phyloP scores from a whole-genome alignment of 2,797 vertebrate genomes.

The Phataginus tricuspis region DNA sequence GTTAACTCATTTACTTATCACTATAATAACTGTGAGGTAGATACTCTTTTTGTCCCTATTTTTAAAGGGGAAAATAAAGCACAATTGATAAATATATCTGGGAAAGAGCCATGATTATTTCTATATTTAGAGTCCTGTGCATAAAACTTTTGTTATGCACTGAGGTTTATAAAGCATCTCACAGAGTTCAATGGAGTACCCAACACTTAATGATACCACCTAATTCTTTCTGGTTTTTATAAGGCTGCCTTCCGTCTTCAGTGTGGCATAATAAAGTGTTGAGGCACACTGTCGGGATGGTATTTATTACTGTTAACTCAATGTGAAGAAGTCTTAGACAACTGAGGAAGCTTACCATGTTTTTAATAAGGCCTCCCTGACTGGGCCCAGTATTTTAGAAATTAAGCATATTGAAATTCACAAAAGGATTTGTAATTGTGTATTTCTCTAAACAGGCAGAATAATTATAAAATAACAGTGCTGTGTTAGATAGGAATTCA shows the following conservation, averaged over 20 bases:
- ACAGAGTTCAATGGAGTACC: neutral
- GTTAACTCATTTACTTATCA: neutral
- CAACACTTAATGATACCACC: neutral
- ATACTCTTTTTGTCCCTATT: neutral
- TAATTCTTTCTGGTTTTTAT: conserved; percentile 16
- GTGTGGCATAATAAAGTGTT: conserved; percentile 33
- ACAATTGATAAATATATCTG: neutral
- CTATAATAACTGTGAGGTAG: neutral
- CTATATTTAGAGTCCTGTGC: neutral
- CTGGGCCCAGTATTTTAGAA: conserved; percentile 41
- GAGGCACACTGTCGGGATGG: neutral
- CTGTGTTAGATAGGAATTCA: neutral
- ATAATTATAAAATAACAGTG: conserved; percentile 15
- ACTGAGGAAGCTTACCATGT: neutral
- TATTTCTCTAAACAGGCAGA: conserved; percentile 50
- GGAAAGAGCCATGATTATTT: neutral
- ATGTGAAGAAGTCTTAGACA: conserved; percentile 22
- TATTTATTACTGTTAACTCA: conserved; percentile 50
- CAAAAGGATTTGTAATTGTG: conserved; percentile 49
- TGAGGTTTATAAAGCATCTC: neutral
- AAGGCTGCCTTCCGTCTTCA: conserved; percentile 20
- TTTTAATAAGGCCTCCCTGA: conserved; percentile 38
- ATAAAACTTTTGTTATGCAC: neutral
- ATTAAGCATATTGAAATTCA: conserved; percentile 47
- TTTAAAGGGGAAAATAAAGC: conserved; percentile 13